These are phyloP conservation scores for Geodia barretti DNA, from an alignment of 37 sponge, comb jelly and placozoan genomes.

Conservation along the genomic window DNA sequence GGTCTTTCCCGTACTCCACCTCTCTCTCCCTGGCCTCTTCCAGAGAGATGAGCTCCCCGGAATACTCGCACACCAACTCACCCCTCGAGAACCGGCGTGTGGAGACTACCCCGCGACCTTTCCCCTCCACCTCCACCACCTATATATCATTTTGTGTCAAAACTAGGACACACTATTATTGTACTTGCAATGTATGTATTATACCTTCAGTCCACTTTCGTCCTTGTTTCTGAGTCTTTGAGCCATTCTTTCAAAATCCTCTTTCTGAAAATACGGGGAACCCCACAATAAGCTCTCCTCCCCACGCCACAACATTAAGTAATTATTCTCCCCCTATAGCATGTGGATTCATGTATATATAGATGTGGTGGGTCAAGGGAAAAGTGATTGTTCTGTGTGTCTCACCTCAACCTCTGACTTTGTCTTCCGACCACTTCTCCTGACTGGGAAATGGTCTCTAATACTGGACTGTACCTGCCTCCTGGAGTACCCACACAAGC, in stretches of 20 bases:
- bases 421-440: slow-evolving; percentile 64
- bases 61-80: slow-evolving; percentile 88
- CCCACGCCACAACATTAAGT: background rate
- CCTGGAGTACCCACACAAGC: no score
- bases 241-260: slow-evolving; percentile 20
- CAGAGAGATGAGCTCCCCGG: slow-evolving; percentile 75
- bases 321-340: no score
- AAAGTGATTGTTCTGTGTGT: background rate
- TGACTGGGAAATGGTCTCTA: slow-evolving; percentile 47
- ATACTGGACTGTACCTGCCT: slow-evolving; percentile 24
- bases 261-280: slow-evolving; percentile 7
- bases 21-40: slow-evolving; percentile 79
- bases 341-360: no score
- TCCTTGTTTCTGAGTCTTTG: slow-evolving; percentile 28
- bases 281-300: background rate
- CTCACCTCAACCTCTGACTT: slow-evolving; percentile 57
- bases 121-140: slow-evolving; percentile 71
- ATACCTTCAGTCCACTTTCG: slow-evolving; percentile 57
- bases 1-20: slow-evolving; percentile 64
- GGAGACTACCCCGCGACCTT: slow-evolving; percentile 89
- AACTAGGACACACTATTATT: no score
- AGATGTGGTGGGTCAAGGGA: no score
- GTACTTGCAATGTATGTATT: background rate
- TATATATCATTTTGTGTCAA: background rate
- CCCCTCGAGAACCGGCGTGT: slow-evolving; percentile 65